phyloP scores from a whole-genome alignment of 2,888 invertebrate genomes.

The Plebejus melissa region DNA sequence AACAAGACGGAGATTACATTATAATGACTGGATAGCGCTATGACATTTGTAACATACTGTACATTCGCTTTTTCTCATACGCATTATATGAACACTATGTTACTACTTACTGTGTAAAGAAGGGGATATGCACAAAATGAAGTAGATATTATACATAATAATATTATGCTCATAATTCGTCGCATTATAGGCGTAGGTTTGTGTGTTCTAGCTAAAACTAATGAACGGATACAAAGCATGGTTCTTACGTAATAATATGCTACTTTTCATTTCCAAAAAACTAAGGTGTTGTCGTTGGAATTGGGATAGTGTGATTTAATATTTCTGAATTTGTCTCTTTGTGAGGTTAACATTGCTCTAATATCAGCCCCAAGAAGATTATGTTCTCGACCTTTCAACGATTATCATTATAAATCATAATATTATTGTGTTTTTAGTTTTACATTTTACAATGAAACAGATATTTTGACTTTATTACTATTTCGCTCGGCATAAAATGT shows the following conservation, averaged over 20 bases:
- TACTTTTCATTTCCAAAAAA: too few relatives aligned
- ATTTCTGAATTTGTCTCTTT: too few relatives aligned
- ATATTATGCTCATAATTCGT: too few relatives aligned
- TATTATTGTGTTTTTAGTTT: neutral
- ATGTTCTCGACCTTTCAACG: neutral
- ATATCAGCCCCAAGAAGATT: neutral
- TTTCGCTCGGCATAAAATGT: neutral
- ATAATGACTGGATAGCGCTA: constrained; percentile 38
- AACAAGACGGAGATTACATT: constrained; percentile 54
- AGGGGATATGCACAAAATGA: neutral
- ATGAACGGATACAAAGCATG: too few relatives aligned
- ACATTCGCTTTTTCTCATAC: constrained; percentile 6
- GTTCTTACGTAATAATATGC: too few relatives aligned
- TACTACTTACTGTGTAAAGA: neutral
- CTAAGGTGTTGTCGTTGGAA: too few relatives aligned
- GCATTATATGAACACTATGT: neutral
- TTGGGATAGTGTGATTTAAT: too few relatives aligned
- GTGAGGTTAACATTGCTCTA: neutral
- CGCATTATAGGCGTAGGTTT: too few relatives aligned
- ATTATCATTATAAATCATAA: neutral
- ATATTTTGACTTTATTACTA: neutral
- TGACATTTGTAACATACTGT: neutral
- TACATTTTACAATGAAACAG: neutral
- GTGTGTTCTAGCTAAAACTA: too few relatives aligned
- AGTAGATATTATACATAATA: neutral